Percentiles rank a stretch among this genome's conserved stretches.
Conservation (phyloP, 2,888 invertebrate genomes). For the Steinernema hermaphroditum region DNA sequence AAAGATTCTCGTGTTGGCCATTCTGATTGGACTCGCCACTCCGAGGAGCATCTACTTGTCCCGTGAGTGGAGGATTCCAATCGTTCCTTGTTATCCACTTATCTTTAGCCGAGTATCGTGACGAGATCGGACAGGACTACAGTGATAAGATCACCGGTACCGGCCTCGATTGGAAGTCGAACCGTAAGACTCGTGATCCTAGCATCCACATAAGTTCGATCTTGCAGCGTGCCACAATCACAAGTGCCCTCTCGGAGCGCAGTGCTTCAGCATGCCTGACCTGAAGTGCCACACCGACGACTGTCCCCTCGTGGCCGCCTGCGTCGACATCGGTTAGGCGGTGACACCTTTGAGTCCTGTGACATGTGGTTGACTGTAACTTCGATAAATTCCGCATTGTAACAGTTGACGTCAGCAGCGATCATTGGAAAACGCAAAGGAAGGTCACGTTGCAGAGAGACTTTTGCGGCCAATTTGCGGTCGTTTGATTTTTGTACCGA, state of each 20-base stretch:
- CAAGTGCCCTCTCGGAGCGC: constrained; percentile 6
- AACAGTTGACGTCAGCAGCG: not conserved
- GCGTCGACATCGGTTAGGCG: constrained; percentile 20
- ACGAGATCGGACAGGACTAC: constrained; percentile 12
- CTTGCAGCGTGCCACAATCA: not conserved
- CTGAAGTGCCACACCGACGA: not conserved
- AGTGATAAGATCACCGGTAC: not conserved
- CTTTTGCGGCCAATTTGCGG: not conserved
- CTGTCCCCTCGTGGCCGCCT: constrained; percentile 12
- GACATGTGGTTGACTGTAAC: not conserved
- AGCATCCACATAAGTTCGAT: too few relatives aligned
- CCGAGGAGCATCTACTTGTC: not conserved
- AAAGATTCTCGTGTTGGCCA: not conserved
- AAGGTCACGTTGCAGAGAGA: not conserved
- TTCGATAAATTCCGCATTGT: not conserved
- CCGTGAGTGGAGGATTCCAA: not conserved
- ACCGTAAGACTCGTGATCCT: not conserved
- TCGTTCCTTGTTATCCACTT: not conserved
- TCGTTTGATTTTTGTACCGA: not conserved
- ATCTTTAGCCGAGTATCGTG: constrained; percentile 4
- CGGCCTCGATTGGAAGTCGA: not conserved
- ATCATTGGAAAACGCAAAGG: not conserved
- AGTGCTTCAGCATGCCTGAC: not conserved
- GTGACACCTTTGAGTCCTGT: too few relatives aligned
- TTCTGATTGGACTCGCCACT: not conserved